phyloP scores from a whole-genome alignment of 53 echinoderm and acorn worm species.

The Luidia sarsii region DNA sequence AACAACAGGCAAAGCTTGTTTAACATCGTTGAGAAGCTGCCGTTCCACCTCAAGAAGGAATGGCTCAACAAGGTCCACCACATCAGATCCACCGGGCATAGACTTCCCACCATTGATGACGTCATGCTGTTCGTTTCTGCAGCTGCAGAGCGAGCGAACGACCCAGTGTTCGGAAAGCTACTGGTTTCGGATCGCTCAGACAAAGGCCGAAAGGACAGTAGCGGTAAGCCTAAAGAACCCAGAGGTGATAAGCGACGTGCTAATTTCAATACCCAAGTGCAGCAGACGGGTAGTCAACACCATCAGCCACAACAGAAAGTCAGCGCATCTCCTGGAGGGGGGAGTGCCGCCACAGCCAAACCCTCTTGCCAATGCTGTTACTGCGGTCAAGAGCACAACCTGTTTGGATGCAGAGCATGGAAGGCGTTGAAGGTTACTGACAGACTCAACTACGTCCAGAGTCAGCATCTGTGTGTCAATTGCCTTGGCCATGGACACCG shows the following conservation, averaged over 20 bases:
- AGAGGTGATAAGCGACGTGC: neutral
- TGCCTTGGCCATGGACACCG: too few relatives aligned
- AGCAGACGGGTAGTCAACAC: neutral
- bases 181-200: neutral
- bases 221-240: neutral
- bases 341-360: neutral
- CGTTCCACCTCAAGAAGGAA: conserved; percentile 17
- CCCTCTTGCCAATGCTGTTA: too few relatives aligned
- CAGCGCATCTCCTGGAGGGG: neutral
- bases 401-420: too few relatives aligned
- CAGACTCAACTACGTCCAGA: too few relatives aligned
- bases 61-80: conserved; percentile 50
- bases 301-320: neutral
- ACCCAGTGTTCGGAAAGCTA: conserved; percentile 46
- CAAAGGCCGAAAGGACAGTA: neutral
- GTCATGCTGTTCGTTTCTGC: conserved; percentile 28
- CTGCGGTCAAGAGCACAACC: too few relatives aligned
- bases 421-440: too few relatives aligned
- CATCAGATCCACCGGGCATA: neutral
- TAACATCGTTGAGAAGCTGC: conserved; percentile 34
- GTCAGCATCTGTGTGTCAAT: too few relatives aligned
- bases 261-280: neutral
- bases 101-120: conserved; percentile 31
- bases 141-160: conserved; percentile 47
- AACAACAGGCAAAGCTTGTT: conserved; percentile 33